A percentile compares a stretch with the other conserved stretches of the same genome.
These are phyloP conservation scores for Congeria kusceri DNA, from an alignment of 2,888 invertebrate species.

Conservation along the genomic window DNA sequence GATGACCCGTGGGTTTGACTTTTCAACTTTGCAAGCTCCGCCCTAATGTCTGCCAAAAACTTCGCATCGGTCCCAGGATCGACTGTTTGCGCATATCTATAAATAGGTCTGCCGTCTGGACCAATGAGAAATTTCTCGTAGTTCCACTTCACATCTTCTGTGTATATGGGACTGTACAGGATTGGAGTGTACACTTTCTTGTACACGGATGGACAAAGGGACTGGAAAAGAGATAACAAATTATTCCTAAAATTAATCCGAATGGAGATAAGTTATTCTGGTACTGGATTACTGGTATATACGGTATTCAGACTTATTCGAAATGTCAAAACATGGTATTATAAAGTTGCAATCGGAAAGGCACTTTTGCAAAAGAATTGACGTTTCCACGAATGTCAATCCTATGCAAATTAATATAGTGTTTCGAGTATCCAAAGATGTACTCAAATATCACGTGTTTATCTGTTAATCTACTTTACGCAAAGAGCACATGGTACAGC, in stretches of 20 bases:
- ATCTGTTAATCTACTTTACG: no score
- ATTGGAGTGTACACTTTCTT: conserved; percentile 42
- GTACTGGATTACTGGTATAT: no score
- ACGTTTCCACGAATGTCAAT: no score
- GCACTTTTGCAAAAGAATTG: no score
- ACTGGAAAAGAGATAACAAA: conserved; percentile 19
- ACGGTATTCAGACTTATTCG: no score
- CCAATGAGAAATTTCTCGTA: conserved; percentile 64
- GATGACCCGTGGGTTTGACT: neutral
- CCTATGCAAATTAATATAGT: no score
- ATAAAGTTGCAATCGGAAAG: no score
- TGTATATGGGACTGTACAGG: conserved; percentile 58
- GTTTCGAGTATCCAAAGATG: no score
- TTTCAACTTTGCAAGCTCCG: conserved; percentile 48
- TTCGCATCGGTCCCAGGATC: conserved; percentile 46
- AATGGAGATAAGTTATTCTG: no score
- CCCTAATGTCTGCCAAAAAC: conserved; percentile 41
- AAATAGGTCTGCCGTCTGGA: conserved; percentile 60
- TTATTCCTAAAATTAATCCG: neutral
- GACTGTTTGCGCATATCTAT: conserved; percentile 52
- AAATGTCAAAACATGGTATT: no score
- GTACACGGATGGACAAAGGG: conserved; percentile 48
- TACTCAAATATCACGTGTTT: no score
- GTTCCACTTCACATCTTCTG: conserved; percentile 62
- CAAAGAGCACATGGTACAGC: no score